phyloP scores from a whole-genome alignment of 1,140 invertebrate species.

The Penaeus indicus region DNA sequence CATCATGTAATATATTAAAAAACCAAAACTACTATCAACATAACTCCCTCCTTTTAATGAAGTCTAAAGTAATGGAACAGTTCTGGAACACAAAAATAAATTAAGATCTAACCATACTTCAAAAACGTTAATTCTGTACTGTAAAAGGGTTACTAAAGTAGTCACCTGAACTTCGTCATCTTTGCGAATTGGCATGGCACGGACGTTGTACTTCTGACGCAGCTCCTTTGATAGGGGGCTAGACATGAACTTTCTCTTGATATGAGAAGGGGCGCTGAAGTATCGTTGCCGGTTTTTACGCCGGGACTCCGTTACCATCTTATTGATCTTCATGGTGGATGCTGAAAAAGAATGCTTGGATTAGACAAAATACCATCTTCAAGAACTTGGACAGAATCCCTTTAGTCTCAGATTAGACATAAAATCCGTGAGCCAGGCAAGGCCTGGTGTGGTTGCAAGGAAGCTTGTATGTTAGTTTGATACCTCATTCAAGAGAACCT shows the following conservation, averaged over 20 bases:
- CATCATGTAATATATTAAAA: no score
- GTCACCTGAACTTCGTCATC: slow-evolving; percentile 98
- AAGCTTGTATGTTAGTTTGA: slow-evolving; percentile 45
- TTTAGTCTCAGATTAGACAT: neutral
- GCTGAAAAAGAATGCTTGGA: slow-evolving; percentile 6
- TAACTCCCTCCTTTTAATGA: no score
- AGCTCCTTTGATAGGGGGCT: slow-evolving; percentile 99
- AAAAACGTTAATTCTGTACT: no score
- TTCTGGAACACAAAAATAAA: no score
- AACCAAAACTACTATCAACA: no score
- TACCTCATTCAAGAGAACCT: slow-evolving; percentile 43
- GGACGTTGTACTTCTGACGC: slow-evolving; percentile 96
- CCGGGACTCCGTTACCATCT: slow-evolving; percentile 90
- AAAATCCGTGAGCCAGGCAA: slow-evolving; percentile 42
- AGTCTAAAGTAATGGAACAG: no score
- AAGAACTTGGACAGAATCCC: neutral
- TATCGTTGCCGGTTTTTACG: slow-evolving; percentile 98
- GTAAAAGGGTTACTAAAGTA: neutral
- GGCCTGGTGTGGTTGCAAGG: slow-evolving; percentile 38
- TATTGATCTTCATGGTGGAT: slow-evolving; percentile 94
- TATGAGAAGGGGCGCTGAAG: slow-evolving; percentile 98
- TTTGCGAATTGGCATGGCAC: slow-evolving; percentile 97
- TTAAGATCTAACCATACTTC: no score
- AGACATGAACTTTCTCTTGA: slow-evolving; percentile 95
- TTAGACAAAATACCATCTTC: neutral